These are phyloP conservation scores for Chrysomallon squamiferum DNA, from an alignment of 1,140 invertebrate genomes.

Conservation along the genomic window DNA sequence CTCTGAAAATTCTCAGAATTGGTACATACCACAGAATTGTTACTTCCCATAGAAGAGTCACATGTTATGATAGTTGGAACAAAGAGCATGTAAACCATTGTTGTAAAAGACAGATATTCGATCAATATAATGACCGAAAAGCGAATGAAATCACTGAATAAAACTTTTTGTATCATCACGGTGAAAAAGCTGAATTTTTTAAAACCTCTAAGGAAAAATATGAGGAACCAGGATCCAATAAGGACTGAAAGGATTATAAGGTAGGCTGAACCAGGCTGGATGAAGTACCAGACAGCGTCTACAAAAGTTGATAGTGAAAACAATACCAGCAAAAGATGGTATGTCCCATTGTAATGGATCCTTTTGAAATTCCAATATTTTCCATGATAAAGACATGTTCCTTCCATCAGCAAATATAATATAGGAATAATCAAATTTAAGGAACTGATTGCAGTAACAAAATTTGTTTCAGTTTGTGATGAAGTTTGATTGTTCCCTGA, in stretches of 20 bases:
- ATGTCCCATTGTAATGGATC: conserved; percentile 32
- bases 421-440: conserved; percentile 6
- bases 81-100: conserved; percentile 38
- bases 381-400: too few species aligned
- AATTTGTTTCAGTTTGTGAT: not conserved
- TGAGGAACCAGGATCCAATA: conserved; percentile 35
- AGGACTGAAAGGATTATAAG: conserved; percentile 32
- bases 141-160: conserved; percentile 36
- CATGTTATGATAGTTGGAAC: not conserved
- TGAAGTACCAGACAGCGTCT: conserved; percentile 25
- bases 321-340: conserved; percentile 29
- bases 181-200: conserved; percentile 47
- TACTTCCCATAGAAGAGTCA: too few species aligned
- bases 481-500: not conserved
- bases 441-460: conserved; percentile 5
- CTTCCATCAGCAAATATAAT: conserved; percentile 12
- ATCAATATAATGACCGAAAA: conserved; percentile 39
- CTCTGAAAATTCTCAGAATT: too few species aligned
- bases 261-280: conserved; percentile 15
- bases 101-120: conserved; percentile 36
- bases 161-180: conserved; percentile 41
- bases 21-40: too few species aligned
- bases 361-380: too few species aligned
- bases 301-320: conserved; percentile 29
- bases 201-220: conserved; percentile 33